Evolutionary conservation across 2,888 invertebrate genomes (phyloP).

Genomic region (Phengaris arion): DNA sequence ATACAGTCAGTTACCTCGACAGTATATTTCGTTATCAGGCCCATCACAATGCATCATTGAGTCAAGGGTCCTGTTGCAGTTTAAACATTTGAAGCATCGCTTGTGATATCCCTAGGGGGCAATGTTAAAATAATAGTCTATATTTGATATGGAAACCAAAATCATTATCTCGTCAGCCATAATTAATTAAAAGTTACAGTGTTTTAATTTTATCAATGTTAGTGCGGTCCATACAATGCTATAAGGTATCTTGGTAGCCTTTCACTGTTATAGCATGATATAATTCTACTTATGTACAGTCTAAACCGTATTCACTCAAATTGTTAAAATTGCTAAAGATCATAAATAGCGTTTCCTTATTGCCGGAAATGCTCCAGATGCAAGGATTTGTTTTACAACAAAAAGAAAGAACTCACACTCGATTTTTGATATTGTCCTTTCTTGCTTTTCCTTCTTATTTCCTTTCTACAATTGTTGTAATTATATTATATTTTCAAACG

Average conservation of each 20-base stretch:
- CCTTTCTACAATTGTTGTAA: not conserved
- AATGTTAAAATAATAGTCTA: slow-evolving; percentile 42
- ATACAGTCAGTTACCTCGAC: slow-evolving; percentile 85
- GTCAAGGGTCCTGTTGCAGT: slow-evolving; percentile 91
- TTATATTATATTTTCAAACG: not conserved
- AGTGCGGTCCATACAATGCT: not conserved
- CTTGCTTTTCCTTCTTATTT: not conserved
- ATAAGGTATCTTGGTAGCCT: slow-evolving; percentile 7
- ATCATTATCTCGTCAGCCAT: not conserved
- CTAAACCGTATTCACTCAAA: not conserved
- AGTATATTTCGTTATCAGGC: slow-evolving; percentile 94
- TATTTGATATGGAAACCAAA: not conserved
- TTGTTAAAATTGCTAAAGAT: not conserved
- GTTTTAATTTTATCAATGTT: not conserved
- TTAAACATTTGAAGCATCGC: slow-evolving; percentile 92
- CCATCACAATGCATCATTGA: slow-evolving; percentile 95
- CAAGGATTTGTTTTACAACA: not conserved
- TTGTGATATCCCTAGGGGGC: slow-evolving; percentile 90
- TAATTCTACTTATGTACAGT: not conserved
- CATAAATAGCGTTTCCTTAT: not conserved
- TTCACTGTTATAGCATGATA: not conserved
- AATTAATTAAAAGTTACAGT: not conserved
- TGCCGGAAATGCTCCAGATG: not conserved
- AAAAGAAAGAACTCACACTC: not conserved
- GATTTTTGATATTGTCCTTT: not conserved